Conservation (phyloP, 2,797 vertebrate species). For the Hafferia zeledoni region DNA sequence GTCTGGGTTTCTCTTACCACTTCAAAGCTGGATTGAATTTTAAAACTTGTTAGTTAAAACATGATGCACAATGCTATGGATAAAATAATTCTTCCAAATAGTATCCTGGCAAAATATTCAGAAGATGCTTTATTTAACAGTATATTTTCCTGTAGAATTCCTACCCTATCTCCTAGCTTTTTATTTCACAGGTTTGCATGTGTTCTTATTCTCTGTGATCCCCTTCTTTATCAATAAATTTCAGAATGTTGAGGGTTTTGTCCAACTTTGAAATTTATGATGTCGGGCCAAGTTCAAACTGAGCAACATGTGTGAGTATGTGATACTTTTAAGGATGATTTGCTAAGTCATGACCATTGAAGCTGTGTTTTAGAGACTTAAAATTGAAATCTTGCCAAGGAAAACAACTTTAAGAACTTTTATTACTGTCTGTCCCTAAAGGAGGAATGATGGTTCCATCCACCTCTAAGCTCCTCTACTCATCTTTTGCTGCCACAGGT, state of each 20-base stretch:
- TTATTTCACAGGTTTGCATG: background rate
- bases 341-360: background rate
- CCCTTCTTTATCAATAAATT: background rate
- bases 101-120: background rate
- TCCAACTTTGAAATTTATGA: background rate
- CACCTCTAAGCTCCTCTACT: constrained; percentile 13
- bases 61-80: background rate
- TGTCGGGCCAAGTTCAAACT: background rate
- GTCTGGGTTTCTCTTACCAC: background rate
- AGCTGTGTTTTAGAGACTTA: constrained; percentile 29
- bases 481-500: background rate
- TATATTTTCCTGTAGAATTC: background rate
- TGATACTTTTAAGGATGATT: background rate
- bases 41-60: background rate
- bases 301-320: background rate
- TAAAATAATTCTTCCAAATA: background rate
- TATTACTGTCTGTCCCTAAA: constrained; percentile 37
- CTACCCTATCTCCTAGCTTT: background rate
- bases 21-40: background rate
- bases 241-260: background rate
- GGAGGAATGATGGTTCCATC: background rate
- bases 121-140: background rate
- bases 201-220: background rate
- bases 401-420: constrained; percentile 49
- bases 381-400: constrained; percentile 47